These are phyloP conservation scores for Oreonectes daqikongensis DNA, from an alignment of 2,797 vertebrate species.

Conservation along the genomic window DNA sequence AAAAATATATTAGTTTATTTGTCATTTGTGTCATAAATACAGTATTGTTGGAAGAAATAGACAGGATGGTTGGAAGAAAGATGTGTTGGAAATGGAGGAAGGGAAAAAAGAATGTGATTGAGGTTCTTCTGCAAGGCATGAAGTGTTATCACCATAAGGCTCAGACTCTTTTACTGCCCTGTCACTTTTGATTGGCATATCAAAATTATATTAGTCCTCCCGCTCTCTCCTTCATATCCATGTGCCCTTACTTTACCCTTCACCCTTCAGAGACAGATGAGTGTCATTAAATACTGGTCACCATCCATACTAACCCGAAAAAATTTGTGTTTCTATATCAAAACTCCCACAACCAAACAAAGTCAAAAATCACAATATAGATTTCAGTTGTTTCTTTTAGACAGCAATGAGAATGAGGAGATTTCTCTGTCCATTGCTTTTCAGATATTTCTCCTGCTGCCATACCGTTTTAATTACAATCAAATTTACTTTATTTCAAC, in stretches of 20 bases:
- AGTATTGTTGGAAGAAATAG: not conserved
- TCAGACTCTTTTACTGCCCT: conserved; percentile 14
- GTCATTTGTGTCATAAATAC: too few relatives aligned
- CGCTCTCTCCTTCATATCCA: not conserved
- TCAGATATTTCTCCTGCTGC: too few relatives aligned
- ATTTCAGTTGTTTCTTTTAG: not conserved
- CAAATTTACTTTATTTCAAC: too few relatives aligned
- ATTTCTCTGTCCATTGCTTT: too few relatives aligned
- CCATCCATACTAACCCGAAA: not conserved
- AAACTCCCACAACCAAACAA: not conserved
- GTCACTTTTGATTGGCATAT: conserved; percentile 33
- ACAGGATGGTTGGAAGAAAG: not conserved
- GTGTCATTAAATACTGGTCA: not conserved
- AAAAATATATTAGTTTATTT: too few relatives aligned
- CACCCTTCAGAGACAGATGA: not conserved
- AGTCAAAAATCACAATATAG: not conserved
- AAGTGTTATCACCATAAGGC: not conserved
- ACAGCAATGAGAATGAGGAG: too few relatives aligned
- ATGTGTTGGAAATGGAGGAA: not conserved
- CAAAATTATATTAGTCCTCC: conserved; percentile 17
- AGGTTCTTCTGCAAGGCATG: not conserved
- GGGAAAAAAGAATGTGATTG: not conserved
- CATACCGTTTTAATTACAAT: too few relatives aligned
- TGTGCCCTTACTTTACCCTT: conserved; percentile 10
- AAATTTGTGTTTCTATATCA: not conserved